These are phyloP conservation scores for Acanthaster planci DNA, from an alignment of 35 echinoderm and acorn worm genomes.

Conservation along the genomic window DNA sequence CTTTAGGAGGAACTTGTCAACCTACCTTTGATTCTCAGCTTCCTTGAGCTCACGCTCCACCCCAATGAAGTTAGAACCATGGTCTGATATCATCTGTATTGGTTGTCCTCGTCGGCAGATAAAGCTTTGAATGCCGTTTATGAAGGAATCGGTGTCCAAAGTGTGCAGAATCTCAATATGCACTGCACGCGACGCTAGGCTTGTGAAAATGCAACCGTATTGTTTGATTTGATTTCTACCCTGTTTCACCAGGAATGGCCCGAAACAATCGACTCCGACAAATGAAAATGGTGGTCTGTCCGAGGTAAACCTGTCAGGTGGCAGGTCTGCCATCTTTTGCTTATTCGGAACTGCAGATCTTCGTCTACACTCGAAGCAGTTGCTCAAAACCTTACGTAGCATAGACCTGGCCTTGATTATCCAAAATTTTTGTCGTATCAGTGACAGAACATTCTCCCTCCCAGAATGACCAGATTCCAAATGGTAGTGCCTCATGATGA, in stretches of 20 bases:
- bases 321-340: conserved; percentile 60
- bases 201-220: conserved; percentile 60
- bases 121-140: conserved; percentile 65
- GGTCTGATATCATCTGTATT: conserved; percentile 52
- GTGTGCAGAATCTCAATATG: conserved; percentile 66
- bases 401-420: conserved; percentile 2
- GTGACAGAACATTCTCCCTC: too few relatives aligned
- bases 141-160: conserved; percentile 64
- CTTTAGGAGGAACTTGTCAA: background rate
- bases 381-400: background rate
- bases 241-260: conserved; percentile 45
- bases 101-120: conserved; percentile 45
- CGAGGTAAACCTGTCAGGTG: conserved; percentile 49
- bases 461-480: too few relatives aligned
- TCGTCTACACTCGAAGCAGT: conserved; percentile 35
- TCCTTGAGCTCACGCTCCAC: conserved; percentile 42
- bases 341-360: background rate
- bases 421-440: conserved; percentile 31
- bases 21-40: conserved; percentile 39
- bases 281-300: conserved; percentile 52
- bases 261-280: conserved; percentile 55
- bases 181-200: conserved; percentile 61
- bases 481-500: too few relatives aligned
- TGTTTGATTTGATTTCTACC: conserved; percentile 34
- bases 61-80: conserved; percentile 78